Evolutionary conservation across 1,140 invertebrate species (phyloP).

Genomic region (Drosophila repletoides): DNA sequence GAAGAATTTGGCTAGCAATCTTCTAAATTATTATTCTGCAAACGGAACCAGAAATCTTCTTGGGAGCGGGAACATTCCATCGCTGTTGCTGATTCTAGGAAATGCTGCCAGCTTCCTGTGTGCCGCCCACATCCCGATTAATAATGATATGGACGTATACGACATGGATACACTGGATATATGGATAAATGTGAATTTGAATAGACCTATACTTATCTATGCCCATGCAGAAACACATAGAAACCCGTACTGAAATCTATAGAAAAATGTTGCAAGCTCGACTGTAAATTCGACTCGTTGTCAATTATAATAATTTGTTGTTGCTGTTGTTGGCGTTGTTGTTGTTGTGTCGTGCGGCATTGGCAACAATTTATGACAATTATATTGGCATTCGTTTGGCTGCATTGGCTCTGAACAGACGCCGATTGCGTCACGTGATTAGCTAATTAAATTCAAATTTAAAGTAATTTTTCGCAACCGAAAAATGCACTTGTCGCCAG

Average conservation of each 20-base stretch:
- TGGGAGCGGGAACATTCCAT: neutral
- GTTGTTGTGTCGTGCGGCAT: constrained; percentile 37
- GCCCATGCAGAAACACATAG: neutral
- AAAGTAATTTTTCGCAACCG: constrained; percentile 22
- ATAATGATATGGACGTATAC: too few relatives aligned
- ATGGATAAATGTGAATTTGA: neutral
- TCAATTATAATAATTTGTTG: constrained; percentile 66
- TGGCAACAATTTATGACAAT: constrained; percentile 62
- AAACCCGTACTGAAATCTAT: neutral
- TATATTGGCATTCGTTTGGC: constrained; percentile 51
- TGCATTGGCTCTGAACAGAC: constrained; percentile 7
- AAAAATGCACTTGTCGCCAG: constrained; percentile 50
- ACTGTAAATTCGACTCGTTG: constrained; percentile 31
- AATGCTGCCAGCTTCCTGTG: constrained; percentile 33
- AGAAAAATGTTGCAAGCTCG: constrained; percentile 34
- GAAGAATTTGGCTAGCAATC: neutral
- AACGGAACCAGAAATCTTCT: constrained; percentile 4
- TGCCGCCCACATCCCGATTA: constrained; percentile 22
- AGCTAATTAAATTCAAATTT: constrained; percentile 60
- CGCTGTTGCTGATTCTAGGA: constrained; percentile 8
- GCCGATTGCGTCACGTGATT: constrained; percentile 20
- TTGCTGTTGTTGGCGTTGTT: constrained; percentile 13
- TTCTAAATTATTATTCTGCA: too few relatives aligned
- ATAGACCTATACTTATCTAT: constrained; percentile 14
- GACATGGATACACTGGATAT: too few relatives aligned